A percentile compares a stretch with the other conserved stretches of the same genome.
Conservation (phyloP, 2,888 invertebrate species). For the Ectropis crepuscularia region DNA sequence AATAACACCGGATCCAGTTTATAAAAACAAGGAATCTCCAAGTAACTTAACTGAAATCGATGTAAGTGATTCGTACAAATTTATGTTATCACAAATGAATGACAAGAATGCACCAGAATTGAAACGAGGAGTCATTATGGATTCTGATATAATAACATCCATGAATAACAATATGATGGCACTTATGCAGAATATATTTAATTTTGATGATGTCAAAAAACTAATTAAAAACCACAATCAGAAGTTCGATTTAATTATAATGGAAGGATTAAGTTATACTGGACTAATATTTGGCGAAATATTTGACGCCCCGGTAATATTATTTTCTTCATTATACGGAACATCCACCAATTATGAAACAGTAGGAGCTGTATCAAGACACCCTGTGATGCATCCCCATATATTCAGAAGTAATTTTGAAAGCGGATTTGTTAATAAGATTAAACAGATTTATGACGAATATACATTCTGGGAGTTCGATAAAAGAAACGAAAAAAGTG, state of each 20-base stretch:
- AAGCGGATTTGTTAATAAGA: conserved; percentile 39
- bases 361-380: conserved; percentile 45
- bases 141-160: neutral
- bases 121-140: conserved; percentile 39
- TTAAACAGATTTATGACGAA: conserved; percentile 41
- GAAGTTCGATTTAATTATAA: conserved; percentile 51
- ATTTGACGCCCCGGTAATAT: conserved; percentile 48
- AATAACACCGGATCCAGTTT: conserved; percentile 58
- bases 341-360: conserved; percentile 39
- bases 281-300: conserved; percentile 46
- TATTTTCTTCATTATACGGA: conserved; percentile 48
- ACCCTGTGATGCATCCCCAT: conserved; percentile 44
- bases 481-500: conserved; percentile 24
- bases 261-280: conserved; percentile 44
- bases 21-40: conserved; percentile 36
- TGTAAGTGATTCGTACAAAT: conserved; percentile 41
- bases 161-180: neutral
- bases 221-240: conserved; percentile 45
- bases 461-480: conserved; percentile 31
- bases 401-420: conserved; percentile 37
- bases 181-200: conserved; percentile 24
- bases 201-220: conserved; percentile 35
- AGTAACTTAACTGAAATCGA: conserved; percentile 63
- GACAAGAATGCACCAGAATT: neutral
- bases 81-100: neutral